Evolutionary conservation across 2,888 invertebrate species (phyloP), one percentile per base, ranked within the genome.

Genomic region (Ditula angustiorana): DNA sequence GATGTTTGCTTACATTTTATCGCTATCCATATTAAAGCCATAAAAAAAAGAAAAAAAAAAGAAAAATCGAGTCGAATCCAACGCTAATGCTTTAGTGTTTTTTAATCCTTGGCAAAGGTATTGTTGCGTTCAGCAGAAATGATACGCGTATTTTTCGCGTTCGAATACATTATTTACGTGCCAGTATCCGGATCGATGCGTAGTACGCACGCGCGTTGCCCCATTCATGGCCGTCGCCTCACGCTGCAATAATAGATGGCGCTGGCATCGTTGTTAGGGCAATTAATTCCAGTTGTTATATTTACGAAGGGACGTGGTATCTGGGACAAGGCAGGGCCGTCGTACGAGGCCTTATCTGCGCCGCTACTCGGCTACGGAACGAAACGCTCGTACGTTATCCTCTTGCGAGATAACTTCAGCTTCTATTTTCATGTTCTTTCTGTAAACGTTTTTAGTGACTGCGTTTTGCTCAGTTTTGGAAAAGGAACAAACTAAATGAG

Each of bases 131-230:
- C 64, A 60, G 69, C 68, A 70, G 71, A 78, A 78, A 78, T 77
- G 73, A 70, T 65, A 66, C 69, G 66, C 68, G 70, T 75, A 71
- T 81, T 83, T 80, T 83, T 82, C 81, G 77, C 77, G 71, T 71
- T 77, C 73, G 74, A 81, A 84, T 88, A 82, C 81, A 89, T 88
- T 87, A 91, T 91, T 90, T 89, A 90, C 81, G 74, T 77, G 77
- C 73, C 73, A 73, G 79, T 78, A 73, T 73, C 67, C 70, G 88
- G 90, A 91, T 92, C 91, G 83, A 92, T 92, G 82, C 69, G 71
- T 73, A 83, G 72, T 83, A 83, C 90, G 91, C 91, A 86, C 80
- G 91, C 91, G 91, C 82, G 82, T 68, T 86, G 70, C 74, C 10
- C 73, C 88, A 87, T 91, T 88, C 88, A 87, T 86, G 74, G 73